Evolutionary conservation across 2,888 invertebrate species (phyloP), one percentile per base, ranked within the genome.

Genomic region (Strigamia maritima): DNA sequence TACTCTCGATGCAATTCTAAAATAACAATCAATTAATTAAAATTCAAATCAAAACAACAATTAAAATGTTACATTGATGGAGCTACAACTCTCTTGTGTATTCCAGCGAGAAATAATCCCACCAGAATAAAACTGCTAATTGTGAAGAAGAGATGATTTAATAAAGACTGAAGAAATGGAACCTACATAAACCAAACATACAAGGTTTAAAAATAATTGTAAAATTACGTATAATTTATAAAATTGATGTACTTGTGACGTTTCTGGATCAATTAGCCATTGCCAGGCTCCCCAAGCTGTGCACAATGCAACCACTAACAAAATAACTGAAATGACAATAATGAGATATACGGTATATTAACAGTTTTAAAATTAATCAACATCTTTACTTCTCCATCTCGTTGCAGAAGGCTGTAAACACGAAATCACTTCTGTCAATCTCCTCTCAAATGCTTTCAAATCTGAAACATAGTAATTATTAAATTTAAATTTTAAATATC

Each of bases 401-500:
- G 92, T 90, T 78, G 98, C 97, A 75, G 95, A 92, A 44, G 98
- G 98, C 85, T 97, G 95, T 83, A 98, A 90, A 85, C 96, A 95
- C 82, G 94, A 92, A 85, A 99, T 97, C 19, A 98, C 98, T 89
- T 99, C 98, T 0, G 97, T 98, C 28, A 99, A 89, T 79, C 98
- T 91, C 82, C 98, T 90, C 87, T 99, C 98, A 87, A 98, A 98
- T 54, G 98, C 98, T 88, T 98, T 98, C 83, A 99, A 89, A 90
- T 99, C 98, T 82, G 38, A 70, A 70, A 70, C 6, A 22, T 54
- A 0, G 19, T 44, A 44, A 44, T 44, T 35, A 35, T 35, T 35
- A 35, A 35, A 44, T 3, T 14, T 16, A 44, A 0, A 12, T 0
- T 8, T 44, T 44, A 44, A 16, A 44, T 44, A 10, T 14, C 4